phyloP scores from a whole-genome alignment of 2,113 vertebrate species.

The Rhagologus leucostigma region DNA sequence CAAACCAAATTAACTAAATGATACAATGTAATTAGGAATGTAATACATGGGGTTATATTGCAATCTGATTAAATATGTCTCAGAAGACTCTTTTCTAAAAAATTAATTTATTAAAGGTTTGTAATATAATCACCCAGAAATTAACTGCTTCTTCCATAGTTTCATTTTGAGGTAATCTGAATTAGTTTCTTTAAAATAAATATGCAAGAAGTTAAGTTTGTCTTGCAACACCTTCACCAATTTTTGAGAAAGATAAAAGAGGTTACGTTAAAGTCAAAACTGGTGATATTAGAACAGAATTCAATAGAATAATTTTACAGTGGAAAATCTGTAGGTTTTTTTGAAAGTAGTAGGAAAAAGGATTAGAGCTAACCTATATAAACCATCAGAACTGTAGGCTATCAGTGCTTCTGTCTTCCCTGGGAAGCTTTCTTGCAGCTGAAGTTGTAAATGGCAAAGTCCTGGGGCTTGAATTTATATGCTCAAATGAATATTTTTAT shows the following conservation, averaged over 20 bases:
- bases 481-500: background rate
- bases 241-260: background rate
- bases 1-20: constrained; percentile 39
- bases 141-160: background rate
- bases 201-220: background rate
- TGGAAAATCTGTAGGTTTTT: background rate
- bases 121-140: background rate
- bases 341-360: background rate
- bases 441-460: background rate
- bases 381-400: background rate
- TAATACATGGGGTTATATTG: background rate
- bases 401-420: background rate
- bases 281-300: background rate
- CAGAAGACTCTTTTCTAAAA: background rate
- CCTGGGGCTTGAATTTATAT: background rate
- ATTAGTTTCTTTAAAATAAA: background rate
- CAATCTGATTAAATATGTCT: constrained; percentile 46
- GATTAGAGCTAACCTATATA: background rate
- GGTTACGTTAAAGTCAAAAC: background rate
- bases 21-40: constrained; percentile 49
- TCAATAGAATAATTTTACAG: background rate
- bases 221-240: background rate
- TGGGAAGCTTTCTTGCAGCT: background rate
- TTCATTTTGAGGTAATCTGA: background rate
- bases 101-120: constrained; percentile 15